Evolutionary conservation across 2,797 vertebrate species (phyloP).

Genomic region (Pangasius krempfi): DNA sequence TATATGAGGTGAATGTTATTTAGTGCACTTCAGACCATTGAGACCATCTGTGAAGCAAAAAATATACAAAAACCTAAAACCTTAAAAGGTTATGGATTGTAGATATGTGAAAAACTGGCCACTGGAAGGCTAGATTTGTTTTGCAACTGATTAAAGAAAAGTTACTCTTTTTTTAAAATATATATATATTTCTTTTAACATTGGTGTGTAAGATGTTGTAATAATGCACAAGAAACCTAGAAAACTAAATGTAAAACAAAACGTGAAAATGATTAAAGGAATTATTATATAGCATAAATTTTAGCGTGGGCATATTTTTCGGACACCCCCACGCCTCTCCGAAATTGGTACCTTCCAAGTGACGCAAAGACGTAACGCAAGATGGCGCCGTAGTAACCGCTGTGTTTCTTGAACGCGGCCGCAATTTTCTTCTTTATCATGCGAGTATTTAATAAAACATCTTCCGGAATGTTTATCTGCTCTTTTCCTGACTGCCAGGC

Average conservation of each 20-base stretch:
- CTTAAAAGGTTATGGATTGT: background rate
- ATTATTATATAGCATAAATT: background rate
- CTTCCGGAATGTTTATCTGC: constrained; percentile 77
- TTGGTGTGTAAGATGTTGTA: background rate
- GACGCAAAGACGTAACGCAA: background rate
- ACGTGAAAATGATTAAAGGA: too few relatives aligned
- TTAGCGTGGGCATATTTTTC: background rate
- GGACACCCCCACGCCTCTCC: background rate
- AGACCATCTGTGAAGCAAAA: background rate
- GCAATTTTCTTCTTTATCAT: background rate
- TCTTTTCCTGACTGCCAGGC: constrained; percentile 82
- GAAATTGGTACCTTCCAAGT: background rate
- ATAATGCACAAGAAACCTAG: too few relatives aligned
- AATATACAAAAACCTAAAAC: background rate
- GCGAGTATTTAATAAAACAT: background rate
- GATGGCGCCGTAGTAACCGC: background rate
- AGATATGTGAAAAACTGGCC: too few relatives aligned
- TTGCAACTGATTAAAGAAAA: too few relatives aligned
- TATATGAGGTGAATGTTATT: background rate
- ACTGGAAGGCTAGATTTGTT: too few relatives aligned
- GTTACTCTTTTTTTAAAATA: too few relatives aligned
- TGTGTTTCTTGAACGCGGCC: background rate
- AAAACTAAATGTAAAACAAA: background rate
- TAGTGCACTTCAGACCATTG: background rate
- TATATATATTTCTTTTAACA: background rate